These are phyloP conservation scores for Tubulanus polymorphus DNA, from an alignment of 2,888 invertebrate genomes.

Conservation along the genomic window DNA sequence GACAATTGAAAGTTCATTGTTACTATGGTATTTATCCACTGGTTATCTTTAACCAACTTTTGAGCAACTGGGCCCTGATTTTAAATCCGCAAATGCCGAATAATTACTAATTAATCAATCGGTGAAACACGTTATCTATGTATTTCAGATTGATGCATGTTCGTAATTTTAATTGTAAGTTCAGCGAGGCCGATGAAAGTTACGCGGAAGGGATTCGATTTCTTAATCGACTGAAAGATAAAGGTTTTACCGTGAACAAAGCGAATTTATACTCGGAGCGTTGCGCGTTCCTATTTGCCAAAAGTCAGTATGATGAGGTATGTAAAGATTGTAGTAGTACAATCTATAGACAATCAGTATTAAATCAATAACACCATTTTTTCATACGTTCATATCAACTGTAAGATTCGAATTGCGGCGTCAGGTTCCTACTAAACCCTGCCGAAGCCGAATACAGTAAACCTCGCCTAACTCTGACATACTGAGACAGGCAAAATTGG, in stretches of 20 bases:
- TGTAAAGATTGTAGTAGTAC: slow-evolving; percentile 38
- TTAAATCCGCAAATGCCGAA: no score
- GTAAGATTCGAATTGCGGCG: no score
- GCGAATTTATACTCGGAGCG: slow-evolving; percentile 79
- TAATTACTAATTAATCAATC: not conserved
- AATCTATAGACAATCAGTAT: slow-evolving; percentile 4
- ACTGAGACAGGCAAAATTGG: no score
- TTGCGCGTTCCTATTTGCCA: slow-evolving; percentile 75
- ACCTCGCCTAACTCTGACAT: no score
- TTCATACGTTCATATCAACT: no score
- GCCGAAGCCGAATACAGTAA: no score
- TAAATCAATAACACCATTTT: not conserved
- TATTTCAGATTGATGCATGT: slow-evolving; percentile 72
- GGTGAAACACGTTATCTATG: not conserved
- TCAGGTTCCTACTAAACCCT: no score
- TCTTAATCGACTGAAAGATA: slow-evolving; percentile 57
- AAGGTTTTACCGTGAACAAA: slow-evolving; percentile 56
- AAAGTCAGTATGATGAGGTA: slow-evolving; percentile 80
- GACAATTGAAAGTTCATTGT: no score
- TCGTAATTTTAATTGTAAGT: slow-evolving; percentile 76
- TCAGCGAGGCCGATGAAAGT: slow-evolving; percentile 71
- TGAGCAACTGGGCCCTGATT: no score
- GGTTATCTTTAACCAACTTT: no score
- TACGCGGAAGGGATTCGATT: slow-evolving; percentile 61
- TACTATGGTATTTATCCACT: no score